Base-by-base conservation (phyloP, 2,113 vertebrate genomes). In the Platycercus adscitus region DNA sequence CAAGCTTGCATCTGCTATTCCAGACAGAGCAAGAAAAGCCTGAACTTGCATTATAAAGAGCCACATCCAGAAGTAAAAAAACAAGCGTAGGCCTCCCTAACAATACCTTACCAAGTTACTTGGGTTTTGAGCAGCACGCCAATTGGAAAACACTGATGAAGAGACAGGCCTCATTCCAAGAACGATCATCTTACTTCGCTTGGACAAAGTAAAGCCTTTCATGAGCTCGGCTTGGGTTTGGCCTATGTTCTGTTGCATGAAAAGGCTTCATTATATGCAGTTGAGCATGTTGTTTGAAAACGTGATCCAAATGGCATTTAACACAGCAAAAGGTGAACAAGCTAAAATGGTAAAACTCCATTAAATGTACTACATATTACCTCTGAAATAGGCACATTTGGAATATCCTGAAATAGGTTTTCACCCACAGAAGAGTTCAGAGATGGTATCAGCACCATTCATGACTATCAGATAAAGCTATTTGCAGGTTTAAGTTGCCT, bases 211-310 rank as follows among this genome's bases (percentile, higher is more conserved):
- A 11, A 77, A 94, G 86, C 71, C 82, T 83, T 83, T 88, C 81
- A 77, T 9, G 44, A 77, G 9, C 5, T 29, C 33, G 56, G 7
- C 82, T 88, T 25, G 52, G 84, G 39, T 35, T 55, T 76, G 80
- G 56, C 65, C 78, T 78, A 49, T 43, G 9, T 61, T 84, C 73
- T 53, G 37, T 2, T 41, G 24, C 4, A 56, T 70, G 88, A 92
- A 90, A 95, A 94, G 88, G 50, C 64, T 93, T 77, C 85, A 60
- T 71, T 95, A 75, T 65, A 6, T 44, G 79, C 88, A 60, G 52
- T 15, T 72, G 86, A 83, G 47, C 68, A 70, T 86, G 6, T 63
- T 65, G 88, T 76, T 86, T 90, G 81, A 68, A 93, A 85, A 80
- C 0, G 35, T 13, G 81, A 82, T 50, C 55, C 25, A 60, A 76